Percentiles rank a stretch among this genome's conserved stretches.
Conservation (phyloP, 2,797 vertebrate species). For the Diglossa cyanea region DNA sequence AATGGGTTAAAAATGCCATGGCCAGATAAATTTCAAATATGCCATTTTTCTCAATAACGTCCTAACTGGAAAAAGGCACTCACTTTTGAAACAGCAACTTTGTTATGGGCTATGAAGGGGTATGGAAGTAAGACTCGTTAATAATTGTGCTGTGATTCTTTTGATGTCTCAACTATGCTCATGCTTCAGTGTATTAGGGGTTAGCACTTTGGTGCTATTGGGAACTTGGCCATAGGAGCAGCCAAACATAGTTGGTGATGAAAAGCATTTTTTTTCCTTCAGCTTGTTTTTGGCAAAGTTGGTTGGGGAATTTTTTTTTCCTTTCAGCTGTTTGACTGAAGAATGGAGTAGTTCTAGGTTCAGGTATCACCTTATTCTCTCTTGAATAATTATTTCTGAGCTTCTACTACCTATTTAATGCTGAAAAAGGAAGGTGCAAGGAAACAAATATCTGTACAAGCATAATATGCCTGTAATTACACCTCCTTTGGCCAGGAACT, state of each 20-base stretch:
- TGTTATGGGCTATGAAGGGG: background rate
- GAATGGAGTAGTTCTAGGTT: background rate
- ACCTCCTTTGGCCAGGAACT: constrained; percentile 22
- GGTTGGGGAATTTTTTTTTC: background rate
- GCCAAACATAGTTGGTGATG: background rate
- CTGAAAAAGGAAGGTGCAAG: background rate
- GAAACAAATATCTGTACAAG: background rate
- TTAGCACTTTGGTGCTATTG: background rate
- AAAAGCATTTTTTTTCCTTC: background rate
- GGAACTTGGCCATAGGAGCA: background rate
- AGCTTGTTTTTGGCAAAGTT: background rate
- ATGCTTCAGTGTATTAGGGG: background rate
- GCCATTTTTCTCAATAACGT: constrained; percentile 26
- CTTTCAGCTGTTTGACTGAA: background rate
- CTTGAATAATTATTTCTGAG: background rate
- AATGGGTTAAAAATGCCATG: background rate
- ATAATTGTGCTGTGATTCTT: background rate
- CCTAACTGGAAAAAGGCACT: constrained; percentile 50
- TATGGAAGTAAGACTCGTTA: background rate
- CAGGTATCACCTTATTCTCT: background rate
- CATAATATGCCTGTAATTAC: background rate
- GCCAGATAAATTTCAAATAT: background rate
- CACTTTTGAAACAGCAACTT: constrained; percentile 10
- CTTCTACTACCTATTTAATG: background rate
- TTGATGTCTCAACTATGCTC: background rate